Evolutionary conservation across 2,797 vertebrate genomes (phyloP), one percentile per base, ranked within the genome.

Genomic region (Hippoglossus hippoglossus): DNA sequence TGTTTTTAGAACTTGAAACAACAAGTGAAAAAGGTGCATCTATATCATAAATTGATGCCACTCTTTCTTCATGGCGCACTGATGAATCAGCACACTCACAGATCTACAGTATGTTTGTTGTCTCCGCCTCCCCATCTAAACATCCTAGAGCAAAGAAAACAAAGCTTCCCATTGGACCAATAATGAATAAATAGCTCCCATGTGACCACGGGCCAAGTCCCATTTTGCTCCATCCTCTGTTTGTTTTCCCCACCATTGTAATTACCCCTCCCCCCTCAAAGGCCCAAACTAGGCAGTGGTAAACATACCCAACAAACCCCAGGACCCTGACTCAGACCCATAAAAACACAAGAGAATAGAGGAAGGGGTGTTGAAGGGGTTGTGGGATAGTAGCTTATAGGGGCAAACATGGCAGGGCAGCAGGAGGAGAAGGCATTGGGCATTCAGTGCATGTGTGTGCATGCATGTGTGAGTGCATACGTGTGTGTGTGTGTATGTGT

Each of bases 241-340:
- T 94, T 93, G 91, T 89, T 93, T 93, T 92, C 88, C 86, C 84
- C 88, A 91, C 79, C 87, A 90, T 92, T 91, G 90, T 93, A 94
- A 94, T 94, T 91, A 93, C 77, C 86, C 85, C 67, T 60, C 73
- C 79, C 78, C 80, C 56, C 56, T 31, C 36, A 75, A 82, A 83
- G 78, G 39, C 56, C 71, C 72, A 86, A 88, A 90, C 83, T 90
- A 88, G 76, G 79, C 78, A 86, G 84, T 68, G 73, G 89, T 89
- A 91, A 93, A 91, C 87, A 93, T 91, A 89, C 77, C 81, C 76
- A 87, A 87, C 89, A 89, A 90, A 90, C 83, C 79, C 82, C 79
- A 34, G 83, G 86, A 90, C 89, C 83, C 82, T 89, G 81, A 90
- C 92, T 87, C 85, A 87, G 83, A 83, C 80, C 77, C 87, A 92